Evolutionary conservation across 2,797 vertebrate species (phyloP).

Genomic region (Momotus momota): DNA sequence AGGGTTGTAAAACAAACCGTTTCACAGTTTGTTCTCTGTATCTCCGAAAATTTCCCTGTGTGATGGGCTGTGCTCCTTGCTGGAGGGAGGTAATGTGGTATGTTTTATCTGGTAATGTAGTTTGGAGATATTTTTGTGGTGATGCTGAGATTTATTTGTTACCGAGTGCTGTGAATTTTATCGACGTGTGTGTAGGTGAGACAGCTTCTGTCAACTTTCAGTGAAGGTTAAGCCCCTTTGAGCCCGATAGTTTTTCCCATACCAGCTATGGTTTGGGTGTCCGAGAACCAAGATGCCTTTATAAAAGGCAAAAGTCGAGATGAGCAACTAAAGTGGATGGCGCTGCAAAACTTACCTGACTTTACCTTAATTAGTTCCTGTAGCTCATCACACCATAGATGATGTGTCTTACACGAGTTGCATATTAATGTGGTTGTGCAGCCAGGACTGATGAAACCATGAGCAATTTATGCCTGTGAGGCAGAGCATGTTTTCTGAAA

Average conservation of each 20-base stretch:
- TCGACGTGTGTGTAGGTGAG: neutral
- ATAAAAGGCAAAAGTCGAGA: conserved; percentile 32
- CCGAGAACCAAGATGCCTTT: neutral
- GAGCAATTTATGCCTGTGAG: conserved; percentile 17
- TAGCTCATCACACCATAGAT: neutral
- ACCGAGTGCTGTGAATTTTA: neutral
- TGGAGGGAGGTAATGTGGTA: neutral
- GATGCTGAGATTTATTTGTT: neutral
- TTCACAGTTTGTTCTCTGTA: neutral
- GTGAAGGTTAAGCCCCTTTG: neutral
- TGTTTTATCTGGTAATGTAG: neutral
- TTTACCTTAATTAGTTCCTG: conserved; percentile 46
- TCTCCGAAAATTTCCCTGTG: neutral
- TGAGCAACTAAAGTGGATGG: conserved; percentile 29
- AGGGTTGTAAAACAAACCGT: neutral
- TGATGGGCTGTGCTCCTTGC: neutral
- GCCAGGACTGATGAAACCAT: neutral
- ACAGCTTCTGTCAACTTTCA: neutral
- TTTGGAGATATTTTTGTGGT: neutral
- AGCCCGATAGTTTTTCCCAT: neutral
- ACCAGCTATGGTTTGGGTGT: neutral
- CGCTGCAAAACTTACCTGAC: neutral
- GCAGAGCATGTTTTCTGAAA: conserved; percentile 7
- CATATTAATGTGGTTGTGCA: conserved; percentile 37
- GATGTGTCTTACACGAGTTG: neutral